Base-by-base conservation (phyloP, 2,113 vertebrate genomes). In the Macroglossus sobrinus region DNA sequence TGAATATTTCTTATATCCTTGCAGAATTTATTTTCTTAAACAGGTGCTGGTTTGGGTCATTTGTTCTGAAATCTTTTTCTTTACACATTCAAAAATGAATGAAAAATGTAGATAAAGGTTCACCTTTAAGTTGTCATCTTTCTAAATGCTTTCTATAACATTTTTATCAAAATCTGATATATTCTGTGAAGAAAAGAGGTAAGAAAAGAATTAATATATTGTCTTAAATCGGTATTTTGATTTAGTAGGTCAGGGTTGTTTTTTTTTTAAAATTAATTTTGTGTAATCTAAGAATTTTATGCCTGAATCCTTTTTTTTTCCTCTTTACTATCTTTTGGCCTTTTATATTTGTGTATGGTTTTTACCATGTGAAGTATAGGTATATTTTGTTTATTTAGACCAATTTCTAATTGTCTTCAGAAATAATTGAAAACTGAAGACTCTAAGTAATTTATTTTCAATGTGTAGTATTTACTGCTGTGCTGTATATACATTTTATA, bases 401-500 rank as follows among this genome's bases (percentile, higher is more conserved):
- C 92, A 96, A 7, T 97, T 98, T 98, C 97, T 98, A 94, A 89
- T 98, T 98, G 82, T 11, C 86, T 97, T 96, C 95, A 97, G 97
- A 98, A 98, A 96, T 78, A 95, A 93, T 71, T 90, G 97, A 98
- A 98, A 96, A 72, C 97, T 98, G 94, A 97, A 98, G 92, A 96
- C 97, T 97, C 69, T 57, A 40, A 96, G 98, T 98, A 98, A 98
- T 99, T 98, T 98, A 98, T 99, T 98, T 99, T 97, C 98, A 97
- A 63, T 98, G 98, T 98, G 98, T 97, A 98, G 97, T 98, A 95
- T 98, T 98, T 99, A 98, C 97, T 98, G 98, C 97, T 98, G 97
- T 98, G 98, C 98, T 99, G 98, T 98, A 99, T 98, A 99, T 99
- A 99, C 98, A 98, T 99, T 98, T 99, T 99, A 98, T 98, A 99